These are phyloP conservation scores for Onchidella celtica DNA, from an alignment of 2,888 invertebrate species.

Conservation along the genomic window DNA sequence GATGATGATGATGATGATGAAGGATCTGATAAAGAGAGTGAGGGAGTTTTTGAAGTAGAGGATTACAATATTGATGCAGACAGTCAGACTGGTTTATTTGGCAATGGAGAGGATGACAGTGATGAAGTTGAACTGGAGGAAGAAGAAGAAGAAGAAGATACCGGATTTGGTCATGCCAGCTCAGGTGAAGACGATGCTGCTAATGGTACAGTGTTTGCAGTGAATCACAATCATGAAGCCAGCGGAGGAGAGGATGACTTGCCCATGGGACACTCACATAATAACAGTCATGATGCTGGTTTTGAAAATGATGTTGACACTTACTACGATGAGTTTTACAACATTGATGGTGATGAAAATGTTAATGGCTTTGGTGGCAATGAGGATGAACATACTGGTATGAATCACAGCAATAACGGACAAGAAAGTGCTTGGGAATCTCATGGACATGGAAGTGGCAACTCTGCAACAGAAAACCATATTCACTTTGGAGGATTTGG, in stretches of 20 bases:
- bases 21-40: conserved; percentile 28
- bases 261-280: not conserved
- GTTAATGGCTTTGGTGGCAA: conserved; percentile 16
- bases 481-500: conserved; percentile 22
- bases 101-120: conserved; percentile 48
- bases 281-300: conserved; percentile 9
- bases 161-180: not conserved
- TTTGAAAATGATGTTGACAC: conserved; percentile 34
- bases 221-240: conserved; percentile 8
- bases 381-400: not conserved
- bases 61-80: conserved; percentile 27
- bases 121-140: conserved; percentile 45
- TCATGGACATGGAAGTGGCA: conserved; percentile 8
- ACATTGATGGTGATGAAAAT: conserved; percentile 41
- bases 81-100: conserved; percentile 46
- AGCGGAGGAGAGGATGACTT: not conserved
- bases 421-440: conserved; percentile 15
- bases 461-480: not conserved
- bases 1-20: conserved; percentile 27
- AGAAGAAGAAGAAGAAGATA: conserved; percentile 30
- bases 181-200: conserved; percentile 8
- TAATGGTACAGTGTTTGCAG: not conserved
- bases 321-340: conserved; percentile 50
- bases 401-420: not conserved
- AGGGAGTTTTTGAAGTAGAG: conserved; percentile 44